Base-by-base conservation (phyloP, 2,797 vertebrate genomes). In the Nannoperca australis region DNA sequence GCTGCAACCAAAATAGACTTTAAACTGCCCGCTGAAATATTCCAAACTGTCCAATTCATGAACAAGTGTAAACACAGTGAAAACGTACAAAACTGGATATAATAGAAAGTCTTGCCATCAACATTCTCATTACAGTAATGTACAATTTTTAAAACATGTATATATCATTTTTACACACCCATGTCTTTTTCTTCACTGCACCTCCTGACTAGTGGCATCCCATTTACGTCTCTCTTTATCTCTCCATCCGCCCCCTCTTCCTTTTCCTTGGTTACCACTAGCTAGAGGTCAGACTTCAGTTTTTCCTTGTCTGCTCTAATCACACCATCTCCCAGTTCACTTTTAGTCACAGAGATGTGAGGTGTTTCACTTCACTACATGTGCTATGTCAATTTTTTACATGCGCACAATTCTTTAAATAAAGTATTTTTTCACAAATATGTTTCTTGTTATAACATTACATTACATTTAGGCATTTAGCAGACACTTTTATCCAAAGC, bases 301-400 rank as follows among this genome's bases (percentile, higher is more conserved):
- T 61, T 83, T 84, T 88, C 85, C 84, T 56, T 84, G 77, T 89
- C 84, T 70, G 59, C 67, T 90, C 84, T 90, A 89, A 92, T 91
- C 86, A 83, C 76, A 87, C 63, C 73, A 91, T 90, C 88, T 85
- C 83, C 87, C 81, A 81, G 79, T 87, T 91, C 81, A 83, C 79
- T 85, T 72, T 63, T 63, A 78, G 81, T 86, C 77, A 58, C 42
- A 82, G 47, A 60, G 72, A 55, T 67, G 55, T 11, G 2, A 9
- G 44, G 27, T 44, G 69, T 27, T 50, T 78, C 66, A 64, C 67
- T 66, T 70, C 50, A 45, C 42, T n/a, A 24, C 50, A 49, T 50
- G 61, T 45, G 22, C 20, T n/a, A 8, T 50, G 12, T 73, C 3
- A 83, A 68, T 74, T 56, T 79, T 77, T 82, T 45, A 82, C 0